These are phyloP conservation scores for Sebastes kiyomatsui DNA, from an alignment of 2,797 vertebrate species.

Conservation along the genomic window DNA sequence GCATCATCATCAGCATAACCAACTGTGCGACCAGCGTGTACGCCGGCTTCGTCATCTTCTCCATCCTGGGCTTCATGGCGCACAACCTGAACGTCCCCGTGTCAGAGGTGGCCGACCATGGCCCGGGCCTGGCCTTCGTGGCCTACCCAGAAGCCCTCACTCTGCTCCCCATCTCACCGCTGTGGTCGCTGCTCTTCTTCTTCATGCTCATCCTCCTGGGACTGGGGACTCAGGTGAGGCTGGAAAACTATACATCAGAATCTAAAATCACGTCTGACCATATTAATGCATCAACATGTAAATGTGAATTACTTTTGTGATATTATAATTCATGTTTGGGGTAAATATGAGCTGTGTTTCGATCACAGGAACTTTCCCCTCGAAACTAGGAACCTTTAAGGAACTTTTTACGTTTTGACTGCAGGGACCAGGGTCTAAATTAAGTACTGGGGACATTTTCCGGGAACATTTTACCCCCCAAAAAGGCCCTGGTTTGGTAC, in stretches of 20 bases:
- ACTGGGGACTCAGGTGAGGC: conserved; percentile 94
- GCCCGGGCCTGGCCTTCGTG: conserved; percentile 95
- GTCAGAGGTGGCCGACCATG: conserved; percentile 94
- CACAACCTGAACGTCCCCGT: conserved; percentile 93
- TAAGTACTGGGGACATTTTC: too few species aligned
- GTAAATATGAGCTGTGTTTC: background rate
- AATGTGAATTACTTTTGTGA: background rate
- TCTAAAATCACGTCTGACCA: background rate
- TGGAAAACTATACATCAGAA: background rate
- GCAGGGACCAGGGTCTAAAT: too few species aligned
- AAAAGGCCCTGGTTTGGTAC: too few species aligned
- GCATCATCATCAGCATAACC: conserved; percentile 98
- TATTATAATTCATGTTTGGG: background rate
- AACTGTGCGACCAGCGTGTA: conserved; percentile 99
- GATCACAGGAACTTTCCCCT: too few species aligned
- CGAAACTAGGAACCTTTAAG: too few species aligned
- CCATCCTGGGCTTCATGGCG: conserved; percentile 99
- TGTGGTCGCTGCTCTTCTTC: conserved; percentile 99
- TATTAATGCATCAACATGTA: background rate
- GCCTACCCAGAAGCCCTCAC: conserved; percentile 98
- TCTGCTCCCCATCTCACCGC: conserved; percentile 92
- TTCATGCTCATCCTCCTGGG: conserved; percentile 99
- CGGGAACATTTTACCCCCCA: too few species aligned
- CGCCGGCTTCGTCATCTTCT: conserved; percentile 98
- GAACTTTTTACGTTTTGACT: too few species aligned